Percentiles rank a stretch among this genome's conserved stretches.
Evolutionary conservation across 2,113 vertebrate species (phyloP).

Genomic region (Cebus imitator): DNA sequence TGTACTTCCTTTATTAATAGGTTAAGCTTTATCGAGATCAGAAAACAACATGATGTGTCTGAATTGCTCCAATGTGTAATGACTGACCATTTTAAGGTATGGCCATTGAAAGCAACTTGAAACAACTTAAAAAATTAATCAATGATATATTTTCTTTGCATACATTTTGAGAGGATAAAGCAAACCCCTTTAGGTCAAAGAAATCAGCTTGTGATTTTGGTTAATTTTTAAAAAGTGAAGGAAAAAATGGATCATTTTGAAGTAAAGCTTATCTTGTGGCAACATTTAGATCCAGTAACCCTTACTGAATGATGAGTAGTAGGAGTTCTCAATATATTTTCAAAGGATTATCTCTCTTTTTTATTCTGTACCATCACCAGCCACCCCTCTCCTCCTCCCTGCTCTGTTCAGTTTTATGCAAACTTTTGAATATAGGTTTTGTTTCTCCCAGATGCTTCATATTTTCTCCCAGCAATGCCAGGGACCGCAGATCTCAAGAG

Average conservation of each 20-base stretch:
- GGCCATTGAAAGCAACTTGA: neutral
- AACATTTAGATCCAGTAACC: constrained; percentile 23
- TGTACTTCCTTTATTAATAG: neutral
- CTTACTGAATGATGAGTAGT: constrained; percentile 54
- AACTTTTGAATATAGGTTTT: constrained; percentile 74
- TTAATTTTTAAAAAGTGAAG: neutral
- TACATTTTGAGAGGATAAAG: neutral
- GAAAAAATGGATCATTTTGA: constrained; percentile 18
- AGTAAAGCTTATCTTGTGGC: neutral
- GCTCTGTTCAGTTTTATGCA: constrained; percentile 76
- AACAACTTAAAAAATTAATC: neutral
- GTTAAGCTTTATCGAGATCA: neutral
- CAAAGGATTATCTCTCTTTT: constrained; percentile 76
- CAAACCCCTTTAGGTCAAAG: neutral
- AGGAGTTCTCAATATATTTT: constrained; percentile 64
- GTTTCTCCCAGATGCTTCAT: constrained; percentile 78
- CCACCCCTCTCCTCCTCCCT: neutral
- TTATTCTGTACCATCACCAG: neutral
- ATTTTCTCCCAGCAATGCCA: constrained; percentile 70
- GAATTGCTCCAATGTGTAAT: neutral
- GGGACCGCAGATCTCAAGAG: constrained; percentile 70
- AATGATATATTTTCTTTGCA: neutral
- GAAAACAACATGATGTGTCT: constrained; percentile 11
- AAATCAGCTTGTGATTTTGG: constrained; percentile 2
- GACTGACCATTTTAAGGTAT: neutral